Conservation (phyloP, 2,113 vertebrate species). For the Dendropsophus ebraccatus region DNA sequence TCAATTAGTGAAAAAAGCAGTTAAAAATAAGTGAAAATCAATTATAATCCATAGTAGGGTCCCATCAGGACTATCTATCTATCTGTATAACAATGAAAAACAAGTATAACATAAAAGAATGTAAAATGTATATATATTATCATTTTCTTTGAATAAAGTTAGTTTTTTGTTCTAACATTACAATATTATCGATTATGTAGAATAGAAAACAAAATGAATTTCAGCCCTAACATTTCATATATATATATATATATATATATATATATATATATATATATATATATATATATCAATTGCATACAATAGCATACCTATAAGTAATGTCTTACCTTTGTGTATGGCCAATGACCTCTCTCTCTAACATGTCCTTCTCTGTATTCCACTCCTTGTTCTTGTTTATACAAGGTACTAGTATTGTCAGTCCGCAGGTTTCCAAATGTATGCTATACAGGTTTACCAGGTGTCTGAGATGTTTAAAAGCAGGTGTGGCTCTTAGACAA, state of each 20-base stretch:
- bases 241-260: not conserved
- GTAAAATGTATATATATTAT: no score
- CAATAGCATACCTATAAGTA: no score
- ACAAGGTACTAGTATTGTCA: not conserved
- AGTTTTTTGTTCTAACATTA: not conserved
- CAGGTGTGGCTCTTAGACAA: not conserved
- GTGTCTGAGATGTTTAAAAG: not conserved
- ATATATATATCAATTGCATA: no score
- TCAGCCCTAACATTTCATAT: not conserved
- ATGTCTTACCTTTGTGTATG: constrained; percentile 8
- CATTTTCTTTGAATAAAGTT: no score
- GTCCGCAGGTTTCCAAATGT: not conserved
- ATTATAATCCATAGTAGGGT: no score
- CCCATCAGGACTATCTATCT: no score
- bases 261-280: no score
- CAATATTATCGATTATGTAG: not conserved
- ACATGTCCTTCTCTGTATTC: not conserved
- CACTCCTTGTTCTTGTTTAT: not conserved
- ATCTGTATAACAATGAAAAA: no score
- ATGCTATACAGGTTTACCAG: constrained; percentile 1
- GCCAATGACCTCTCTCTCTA: not conserved
- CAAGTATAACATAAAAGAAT: no score
- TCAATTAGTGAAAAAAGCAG: no score
- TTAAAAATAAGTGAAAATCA: no score
- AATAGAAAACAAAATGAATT: not conserved